Conservation (phyloP, 2,797 vertebrate species). For the Nyctalus aviator region DNA sequence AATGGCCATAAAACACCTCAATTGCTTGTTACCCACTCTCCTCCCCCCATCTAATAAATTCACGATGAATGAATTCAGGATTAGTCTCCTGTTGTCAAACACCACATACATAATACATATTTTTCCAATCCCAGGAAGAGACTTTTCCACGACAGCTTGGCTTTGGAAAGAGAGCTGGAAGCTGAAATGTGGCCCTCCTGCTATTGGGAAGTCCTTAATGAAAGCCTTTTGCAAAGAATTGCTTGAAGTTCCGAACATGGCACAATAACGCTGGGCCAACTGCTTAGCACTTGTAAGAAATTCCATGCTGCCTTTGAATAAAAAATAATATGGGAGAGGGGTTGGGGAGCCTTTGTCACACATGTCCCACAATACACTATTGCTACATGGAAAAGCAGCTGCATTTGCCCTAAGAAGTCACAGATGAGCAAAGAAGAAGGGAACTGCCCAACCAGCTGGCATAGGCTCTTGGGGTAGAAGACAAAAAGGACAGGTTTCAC, state of each 20-base stretch:
- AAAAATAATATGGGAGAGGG: constrained; percentile 56
- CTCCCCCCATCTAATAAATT: constrained; percentile 41
- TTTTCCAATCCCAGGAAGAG: constrained; percentile 66
- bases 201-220: constrained; percentile 67
- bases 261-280: neutral
- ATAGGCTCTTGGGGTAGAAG: constrained; percentile 10
- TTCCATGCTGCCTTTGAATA: constrained; percentile 56
- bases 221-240: constrained; percentile 69
- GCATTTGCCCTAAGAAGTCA: constrained; percentile 31
- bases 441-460: constrained; percentile 27
- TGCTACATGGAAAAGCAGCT: constrained; percentile 57
- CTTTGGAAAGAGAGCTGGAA: constrained; percentile 65
- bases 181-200: constrained; percentile 38
- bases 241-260: constrained; percentile 64
- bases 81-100: constrained; percentile 71
- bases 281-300: constrained; percentile 62
- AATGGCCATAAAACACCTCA: constrained; percentile 20
- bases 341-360: constrained; percentile 32
- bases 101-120: constrained; percentile 64
- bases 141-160: constrained; percentile 61
- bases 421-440: constrained; percentile 35
- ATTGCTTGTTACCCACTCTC: neutral
- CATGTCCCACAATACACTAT: constrained; percentile 58
- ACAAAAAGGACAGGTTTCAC: constrained; percentile 22
- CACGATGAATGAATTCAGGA: constrained; percentile 50